Evolutionary conservation across 1,140 invertebrate species (phyloP), one percentile per base, ranked within the genome.

Genomic region (Spodoptera frugiperda): DNA sequence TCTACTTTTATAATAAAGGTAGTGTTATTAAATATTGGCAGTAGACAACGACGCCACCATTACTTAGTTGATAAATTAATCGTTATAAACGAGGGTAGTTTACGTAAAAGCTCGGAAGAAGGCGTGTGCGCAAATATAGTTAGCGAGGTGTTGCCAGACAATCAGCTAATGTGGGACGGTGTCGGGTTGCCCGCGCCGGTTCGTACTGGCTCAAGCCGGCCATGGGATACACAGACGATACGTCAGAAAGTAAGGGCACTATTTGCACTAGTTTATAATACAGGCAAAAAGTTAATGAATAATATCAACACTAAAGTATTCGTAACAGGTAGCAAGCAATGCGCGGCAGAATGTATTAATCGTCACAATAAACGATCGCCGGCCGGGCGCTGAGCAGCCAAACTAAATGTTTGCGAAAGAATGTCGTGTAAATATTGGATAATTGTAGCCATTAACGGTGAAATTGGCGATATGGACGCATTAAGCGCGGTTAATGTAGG

Each of bases 401-500:
- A 61, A 54, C 55, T 76, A 76, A 68, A 72, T 65, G 21, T 78
- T 73, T 54, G 25, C 61, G 46, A 30, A 68, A 68, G 53, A 67
- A 54, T 53, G 33, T 78, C 59, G 44, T 76, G 71, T 67, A 78
- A 53, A 79, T 70, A 79, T 79, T 73, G 46, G 70, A 78, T 78
- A 73, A 78, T 78, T 78, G 76, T 48, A 17, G 19, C 19, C 68
- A 78, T 78, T 78, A 78, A 63, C 76, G 30, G 48, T 67, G 30
- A 75, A 54, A 75, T 75, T 33, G 59, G 49, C 46, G 65, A 19
- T 68, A 49, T 73, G 71, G 33, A 14, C 44, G 55, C 71, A 49
- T 59, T 61, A 48, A 59, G 44, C 21, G 44, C 46, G 54, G 14
- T 61, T 82, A 79, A 82, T 84, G 84, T 80, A 78, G 84, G 84